A percentile compares a stretch with the other conserved stretches of the same genome.
These are phyloP conservation scores for Mesaphorura yosii DNA, from an alignment of 1,140 invertebrate species.

Conservation along the genomic window DNA sequence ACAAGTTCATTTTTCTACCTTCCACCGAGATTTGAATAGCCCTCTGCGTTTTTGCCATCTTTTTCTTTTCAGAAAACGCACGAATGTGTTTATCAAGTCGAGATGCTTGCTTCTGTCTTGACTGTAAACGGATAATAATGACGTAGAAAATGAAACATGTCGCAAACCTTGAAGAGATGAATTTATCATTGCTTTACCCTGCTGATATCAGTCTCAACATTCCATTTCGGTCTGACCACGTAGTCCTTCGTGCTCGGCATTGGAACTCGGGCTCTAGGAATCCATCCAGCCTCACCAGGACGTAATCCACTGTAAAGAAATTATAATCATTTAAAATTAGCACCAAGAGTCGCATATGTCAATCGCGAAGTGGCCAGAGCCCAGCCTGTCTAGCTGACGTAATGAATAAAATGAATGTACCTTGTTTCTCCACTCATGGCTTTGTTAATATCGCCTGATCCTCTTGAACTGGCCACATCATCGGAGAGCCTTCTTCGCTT, in stretches of 20 bases:
- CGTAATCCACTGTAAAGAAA: constrained; percentile 43
- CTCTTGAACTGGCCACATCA: constrained; percentile 33
- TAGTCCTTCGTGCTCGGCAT: constrained; percentile 93
- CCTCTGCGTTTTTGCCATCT: constrained; percentile 58
- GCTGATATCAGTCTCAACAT: constrained; percentile 70
- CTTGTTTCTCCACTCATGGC: constrained; percentile 47
- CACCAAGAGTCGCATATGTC: constrained; percentile 5
- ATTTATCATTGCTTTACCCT: constrained; percentile 44
- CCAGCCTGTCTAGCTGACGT: no score
- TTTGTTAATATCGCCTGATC: constrained; percentile 44
- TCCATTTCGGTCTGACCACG: constrained; percentile 84
- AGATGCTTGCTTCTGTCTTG: constrained; percentile 60
- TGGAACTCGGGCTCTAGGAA: constrained; percentile 85
- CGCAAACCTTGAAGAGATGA: constrained; percentile 8
- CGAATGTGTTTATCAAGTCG: constrained; percentile 85
- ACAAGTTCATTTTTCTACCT: constrained; percentile 86
- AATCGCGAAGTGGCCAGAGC: neutral
- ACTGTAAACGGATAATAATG: constrained; percentile 40
- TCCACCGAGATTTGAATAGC: constrained; percentile 91
- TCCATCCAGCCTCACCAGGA: constrained; percentile 92
- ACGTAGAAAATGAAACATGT: constrained; percentile 11
- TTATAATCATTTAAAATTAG: neutral
- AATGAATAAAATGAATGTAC: no score
- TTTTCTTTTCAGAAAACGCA: constrained; percentile 73
- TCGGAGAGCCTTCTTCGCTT: constrained; percentile 45